phyloP scores from a whole-genome alignment of 2,888 invertebrate species.

The Lottia gigantea region DNA sequence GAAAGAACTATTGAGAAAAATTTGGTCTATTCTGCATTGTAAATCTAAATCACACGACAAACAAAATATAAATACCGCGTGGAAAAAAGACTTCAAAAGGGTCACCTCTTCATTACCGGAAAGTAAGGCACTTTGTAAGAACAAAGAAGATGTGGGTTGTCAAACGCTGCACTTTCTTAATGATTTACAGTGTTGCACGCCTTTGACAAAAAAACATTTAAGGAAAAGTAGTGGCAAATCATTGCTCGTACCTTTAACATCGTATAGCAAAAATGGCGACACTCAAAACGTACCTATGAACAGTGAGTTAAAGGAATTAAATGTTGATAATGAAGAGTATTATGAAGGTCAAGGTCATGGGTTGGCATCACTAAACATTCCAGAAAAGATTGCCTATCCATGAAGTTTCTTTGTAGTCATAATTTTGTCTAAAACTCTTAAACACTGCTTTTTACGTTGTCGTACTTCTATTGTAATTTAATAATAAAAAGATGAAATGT shows the following conservation, averaged over 20 bases:
- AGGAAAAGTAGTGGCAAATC: constrained; percentile 5
- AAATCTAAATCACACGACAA: constrained; percentile 1
- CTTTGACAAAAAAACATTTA: background rate
- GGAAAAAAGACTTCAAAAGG: constrained; percentile 3
- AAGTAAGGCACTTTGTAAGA: background rate
- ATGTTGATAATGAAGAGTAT: background rate
- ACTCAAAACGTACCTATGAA: background rate
- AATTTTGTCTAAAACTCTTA: no score
- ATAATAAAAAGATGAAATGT: no score
- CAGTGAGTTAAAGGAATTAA: background rate
- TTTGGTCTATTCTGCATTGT: constrained; percentile 28
- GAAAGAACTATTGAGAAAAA: constrained; percentile 30
- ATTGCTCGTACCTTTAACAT: background rate
- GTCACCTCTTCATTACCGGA: background rate
- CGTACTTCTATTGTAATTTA: no score
- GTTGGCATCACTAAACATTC: background rate
- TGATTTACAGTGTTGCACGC: background rate
- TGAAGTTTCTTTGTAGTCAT: background rate
- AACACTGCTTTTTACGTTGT: no score
- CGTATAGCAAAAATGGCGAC: background rate
- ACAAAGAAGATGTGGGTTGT: background rate
- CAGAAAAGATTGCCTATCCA: background rate
- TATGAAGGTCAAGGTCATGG: background rate
- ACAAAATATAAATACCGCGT: background rate
- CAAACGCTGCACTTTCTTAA: background rate